Base-by-base conservation (phyloP, 2,797 vertebrate species). In the Notolabrus celidotus region DNA sequence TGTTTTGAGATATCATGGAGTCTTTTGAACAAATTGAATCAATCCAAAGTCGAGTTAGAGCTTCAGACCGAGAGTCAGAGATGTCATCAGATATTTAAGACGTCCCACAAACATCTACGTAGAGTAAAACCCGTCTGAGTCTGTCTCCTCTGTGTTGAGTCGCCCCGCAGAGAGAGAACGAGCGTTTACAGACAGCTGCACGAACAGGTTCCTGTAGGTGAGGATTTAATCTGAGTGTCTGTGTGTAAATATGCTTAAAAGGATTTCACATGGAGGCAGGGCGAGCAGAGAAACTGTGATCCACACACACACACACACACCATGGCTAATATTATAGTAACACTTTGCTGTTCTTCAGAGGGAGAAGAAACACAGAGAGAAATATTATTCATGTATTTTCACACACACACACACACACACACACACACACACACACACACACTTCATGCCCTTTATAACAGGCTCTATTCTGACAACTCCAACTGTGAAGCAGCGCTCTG, bases 401-500 rank as follows among this genome's bases (percentile, higher is more conserved):
- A 51, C 47, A n/a, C 50, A 22, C 16, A 50, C 74, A 36, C 34
- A 36, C 14, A 45, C 5, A 16, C 49, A 36, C 23, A 14, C 36
- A 57, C 46, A 34, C 41, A 67, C 36, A 46, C 20, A 47, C 47
- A 23, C 25, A 73, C 52, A 55, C 52, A 17, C 25, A 47, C 34
- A 36, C 70, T 80, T 80, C 67, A 80, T 38, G 64, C 67, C 79
- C 51, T 60, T 53, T 74, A 39, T 64, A 63, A 80, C 55, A 56
- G 55, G 50, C 54, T 66, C 59, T 27, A 45, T 25, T 29, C 56
- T 34, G 38, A 73, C 55, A 47, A 53, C 17, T 65, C 59, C 67
- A 56, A 70, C 66, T 34, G 65, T 22, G 45, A 43, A 67, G 66
- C 33, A n/a, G 22, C 14, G 6, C 33, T n/a, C 15, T 20, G 8